Evolutionary conservation across 2,797 vertebrate species (phyloP).

Genomic region (Cercopithecus diana): DNA sequence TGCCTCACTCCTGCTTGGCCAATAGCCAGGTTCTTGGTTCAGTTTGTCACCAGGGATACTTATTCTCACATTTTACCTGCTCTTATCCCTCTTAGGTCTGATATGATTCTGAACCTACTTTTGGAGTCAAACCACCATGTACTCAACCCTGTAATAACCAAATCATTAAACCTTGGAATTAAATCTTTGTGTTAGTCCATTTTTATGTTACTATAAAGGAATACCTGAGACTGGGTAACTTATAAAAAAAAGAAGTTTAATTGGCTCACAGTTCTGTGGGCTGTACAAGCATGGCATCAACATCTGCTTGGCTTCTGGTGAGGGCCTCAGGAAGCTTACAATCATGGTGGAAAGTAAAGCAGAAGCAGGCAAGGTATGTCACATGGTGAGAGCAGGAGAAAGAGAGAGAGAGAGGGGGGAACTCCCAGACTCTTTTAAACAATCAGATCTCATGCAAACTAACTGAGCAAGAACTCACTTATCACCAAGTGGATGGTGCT

Average conservation of each 20-base stretch:
- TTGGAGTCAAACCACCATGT: not conserved
- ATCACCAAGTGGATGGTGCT: not conserved
- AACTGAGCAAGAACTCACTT: not conserved
- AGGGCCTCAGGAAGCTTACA: not conserved
- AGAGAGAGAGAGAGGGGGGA: not conserved
- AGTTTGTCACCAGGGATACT: not conserved
- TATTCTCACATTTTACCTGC: not conserved
- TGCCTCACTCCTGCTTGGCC: not conserved
- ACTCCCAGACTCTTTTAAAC: not conserved
- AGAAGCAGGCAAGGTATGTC: not conserved
- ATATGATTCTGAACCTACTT: not conserved
- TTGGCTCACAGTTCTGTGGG: not conserved
- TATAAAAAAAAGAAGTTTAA: not conserved
- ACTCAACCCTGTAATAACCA: not conserved
- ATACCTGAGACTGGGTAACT: not conserved
- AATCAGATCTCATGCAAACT: not conserved
- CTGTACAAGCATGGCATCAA: not conserved
- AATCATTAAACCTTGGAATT: slow-evolving; percentile 23
- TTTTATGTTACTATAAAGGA: not conserved
- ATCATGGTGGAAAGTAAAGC: not conserved
- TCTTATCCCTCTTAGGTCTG: not conserved
- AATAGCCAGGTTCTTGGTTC: not conserved
- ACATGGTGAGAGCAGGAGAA: not conserved
- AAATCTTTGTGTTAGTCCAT: not conserved
- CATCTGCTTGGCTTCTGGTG: not conserved